Conservation (phyloP, 1,140 invertebrate species). For the Apis mellifera region DNA sequence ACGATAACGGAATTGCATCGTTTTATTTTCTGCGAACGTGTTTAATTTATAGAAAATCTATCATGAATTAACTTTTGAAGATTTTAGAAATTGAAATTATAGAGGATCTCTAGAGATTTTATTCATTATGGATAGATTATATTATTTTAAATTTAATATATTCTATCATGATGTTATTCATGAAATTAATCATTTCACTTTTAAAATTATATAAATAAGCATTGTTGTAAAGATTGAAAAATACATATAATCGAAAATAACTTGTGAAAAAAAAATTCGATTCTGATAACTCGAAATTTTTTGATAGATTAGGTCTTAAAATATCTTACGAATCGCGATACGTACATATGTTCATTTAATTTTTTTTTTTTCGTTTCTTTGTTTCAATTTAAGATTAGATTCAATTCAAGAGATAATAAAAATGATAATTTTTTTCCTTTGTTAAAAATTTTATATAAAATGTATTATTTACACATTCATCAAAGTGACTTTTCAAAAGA, state of each 20-base stretch:
- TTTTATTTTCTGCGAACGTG: not conserved
- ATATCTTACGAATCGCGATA: conserved; percentile 13
- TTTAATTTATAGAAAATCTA: not conserved
- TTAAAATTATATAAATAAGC: not conserved
- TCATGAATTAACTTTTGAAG: too few relatives aligned
- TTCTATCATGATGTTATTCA: not conserved
- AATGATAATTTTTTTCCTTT: not conserved
- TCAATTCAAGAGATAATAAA: too few relatives aligned
- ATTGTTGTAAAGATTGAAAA: not conserved
- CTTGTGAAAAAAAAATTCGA: conserved; percentile 17
- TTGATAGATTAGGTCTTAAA: conserved; percentile 48
- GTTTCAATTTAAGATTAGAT: too few relatives aligned
- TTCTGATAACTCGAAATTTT: conserved; percentile 57
- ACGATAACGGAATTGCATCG: not conserved
- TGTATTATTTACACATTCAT: too few relatives aligned
- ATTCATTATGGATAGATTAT: too few relatives aligned
- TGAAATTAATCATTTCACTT: not conserved
- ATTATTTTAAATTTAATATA: too few relatives aligned
- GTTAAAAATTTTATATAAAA: not conserved
- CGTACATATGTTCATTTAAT: not conserved
- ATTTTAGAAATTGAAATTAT: too few relatives aligned
- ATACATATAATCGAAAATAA: conserved; percentile 2
- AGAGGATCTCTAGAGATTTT: too few relatives aligned
- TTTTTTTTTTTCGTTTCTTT: not conserved
- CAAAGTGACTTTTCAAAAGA: too few relatives aligned